Base-by-base conservation (phyloP, 2,888 invertebrate species). In the Cryptophagus acutangulus region DNA sequence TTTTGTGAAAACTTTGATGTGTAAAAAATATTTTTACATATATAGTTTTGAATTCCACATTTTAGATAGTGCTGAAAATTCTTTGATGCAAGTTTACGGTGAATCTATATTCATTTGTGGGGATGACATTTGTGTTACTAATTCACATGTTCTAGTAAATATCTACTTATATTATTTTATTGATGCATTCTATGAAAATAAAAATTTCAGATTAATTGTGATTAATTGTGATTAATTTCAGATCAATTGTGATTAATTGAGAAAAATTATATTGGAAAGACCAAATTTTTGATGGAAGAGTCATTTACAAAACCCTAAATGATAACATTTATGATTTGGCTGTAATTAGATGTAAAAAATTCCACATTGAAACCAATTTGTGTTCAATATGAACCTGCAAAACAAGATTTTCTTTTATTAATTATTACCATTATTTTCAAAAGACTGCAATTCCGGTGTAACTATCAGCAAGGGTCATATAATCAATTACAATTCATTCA, bases 141-240 rank as follows among this genome's bases (percentile, higher is more conserved):
- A 78, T 62, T 73, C 80, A 1, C 80, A 81, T 58, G 78, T 80
- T 40, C 74, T 80, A 38, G 70, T 65, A 52, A 60, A 73, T 51
- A 78, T 20, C 24, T n/a, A 20, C n/a, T 20, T 20, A n/a, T n/a
- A n/a, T n/a, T n/a, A n/a, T n/a, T n/a, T n/a, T n/a, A n/a, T n/a
- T n/a, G n/a, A n/a, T n/a, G n/a, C n/a, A n/a, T n/a, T n/a, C n/a
- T n/a, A n/a, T n/a, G n/a, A n/a, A n/a, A n/a, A n/a, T n/a, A n/a
- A n/a, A n/a, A n/a, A n/a, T n/a, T n/a, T n/a, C n/a, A n/a, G n/a
- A n/a, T n/a, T n/a, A n/a, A n/a, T n/a, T n/a, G n/a, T n/a, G n/a
- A n/a, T n/a, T n/a, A n/a, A n/a, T n/a, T n/a, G n/a, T n/a, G 6
- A 20, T 20, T 20, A 8, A n/a, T 43, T 36, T 34, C 38, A 33